Percentiles rank a stretch among this genome's conserved stretches.
Conservation (phyloP, 1,140 invertebrate species). For the Cotesia vestalis region DNA sequence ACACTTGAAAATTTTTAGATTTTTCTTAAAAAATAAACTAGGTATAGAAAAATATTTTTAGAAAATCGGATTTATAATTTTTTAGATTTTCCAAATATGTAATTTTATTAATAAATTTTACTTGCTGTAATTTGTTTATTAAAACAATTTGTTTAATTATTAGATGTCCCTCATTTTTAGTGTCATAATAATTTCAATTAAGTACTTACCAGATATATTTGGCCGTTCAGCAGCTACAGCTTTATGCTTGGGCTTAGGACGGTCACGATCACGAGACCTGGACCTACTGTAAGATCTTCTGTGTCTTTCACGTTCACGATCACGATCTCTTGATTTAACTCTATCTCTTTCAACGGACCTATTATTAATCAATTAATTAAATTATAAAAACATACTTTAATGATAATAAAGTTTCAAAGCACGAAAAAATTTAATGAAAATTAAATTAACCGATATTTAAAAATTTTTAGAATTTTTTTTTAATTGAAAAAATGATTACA, state of each 20-base stretch:
- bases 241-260: slow-evolving; percentile 59
- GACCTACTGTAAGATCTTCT: slow-evolving; percentile 66
- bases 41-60: no score
- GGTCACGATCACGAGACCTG: slow-evolving; percentile 64
- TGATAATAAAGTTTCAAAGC: slow-evolving; percentile 11
- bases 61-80: no score
- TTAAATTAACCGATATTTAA: no score
- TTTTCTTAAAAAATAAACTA: no score
- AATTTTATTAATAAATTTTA: no score
- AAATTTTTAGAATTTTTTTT: no score
- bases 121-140: no score
- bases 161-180: no score
- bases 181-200: slow-evolving; percentile 12
- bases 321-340: slow-evolving; percentile 63
- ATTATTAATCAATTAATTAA: slow-evolving; percentile 16
- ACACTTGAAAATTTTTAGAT: no score
- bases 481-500: no score
- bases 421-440: background rate
- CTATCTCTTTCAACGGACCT: slow-evolving; percentile 60
- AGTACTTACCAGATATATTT: slow-evolving; percentile 64
- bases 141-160: no score
- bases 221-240: slow-evolving; percentile 66
- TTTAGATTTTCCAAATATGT: no score
- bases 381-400: background rate
- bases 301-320: slow-evolving; percentile 63